Conservation (phyloP, 2,888 invertebrate species). For the Cynaeus angustus region DNA sequence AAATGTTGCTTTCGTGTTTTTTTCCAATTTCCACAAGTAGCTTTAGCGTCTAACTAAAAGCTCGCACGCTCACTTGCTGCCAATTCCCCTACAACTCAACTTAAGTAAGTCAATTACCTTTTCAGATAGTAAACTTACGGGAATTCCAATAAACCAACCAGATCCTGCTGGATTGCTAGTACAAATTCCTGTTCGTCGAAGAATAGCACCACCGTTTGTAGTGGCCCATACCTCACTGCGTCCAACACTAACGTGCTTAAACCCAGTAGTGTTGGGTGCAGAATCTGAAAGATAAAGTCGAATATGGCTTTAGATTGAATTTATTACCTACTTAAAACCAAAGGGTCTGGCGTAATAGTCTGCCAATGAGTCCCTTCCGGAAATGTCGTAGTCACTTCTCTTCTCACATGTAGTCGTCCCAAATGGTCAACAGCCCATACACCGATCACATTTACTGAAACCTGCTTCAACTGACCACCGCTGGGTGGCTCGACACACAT, state of each 20-base stretch:
- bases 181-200: conserved; percentile 84
- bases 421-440: conserved; percentile 88
- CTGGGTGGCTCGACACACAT: conserved; percentile 84
- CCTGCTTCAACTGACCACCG: conserved; percentile 80
- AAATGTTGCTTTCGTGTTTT: too few species aligned
- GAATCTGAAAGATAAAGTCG: conserved; percentile 61
- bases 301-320: neutral
- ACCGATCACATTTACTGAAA: conserved; percentile 81
- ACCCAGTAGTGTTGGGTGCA: conserved; percentile 72
- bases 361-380: conserved; percentile 93
- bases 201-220: conserved; percentile 80
- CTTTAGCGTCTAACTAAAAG: conserved; percentile 58
- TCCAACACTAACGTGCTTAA: conserved; percentile 83
- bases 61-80: conserved; percentile 64
- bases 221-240: conserved; percentile 85
- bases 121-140: conserved; percentile 64
- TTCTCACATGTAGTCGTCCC: conserved; percentile 84
- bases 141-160: conserved; percentile 84
- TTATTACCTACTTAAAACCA: conserved; percentile 72
- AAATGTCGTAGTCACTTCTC: conserved; percentile 82
- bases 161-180: conserved; percentile 82
- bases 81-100: conserved; percentile 72
- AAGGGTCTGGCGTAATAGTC: conserved; percentile 76
- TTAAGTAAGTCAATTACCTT: neutral
- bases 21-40: neutral